phyloP scores from a whole-genome alignment of 2,888 invertebrate species.

The Cactoblastis cactorum region DNA sequence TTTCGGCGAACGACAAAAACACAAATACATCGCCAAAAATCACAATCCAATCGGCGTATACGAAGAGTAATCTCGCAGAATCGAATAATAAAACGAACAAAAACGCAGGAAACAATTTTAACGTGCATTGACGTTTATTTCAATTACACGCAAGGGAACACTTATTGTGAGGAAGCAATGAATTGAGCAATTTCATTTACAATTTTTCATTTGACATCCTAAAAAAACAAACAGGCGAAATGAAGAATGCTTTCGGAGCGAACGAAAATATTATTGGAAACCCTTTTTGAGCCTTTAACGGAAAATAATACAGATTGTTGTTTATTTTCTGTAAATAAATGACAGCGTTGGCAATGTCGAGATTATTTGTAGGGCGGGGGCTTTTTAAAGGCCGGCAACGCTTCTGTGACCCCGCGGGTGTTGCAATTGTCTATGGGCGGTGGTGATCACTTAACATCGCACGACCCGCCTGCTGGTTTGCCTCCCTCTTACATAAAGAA shows the following conservation, averaged over 20 bases:
- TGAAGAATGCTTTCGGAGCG: slow-evolving; percentile 32
- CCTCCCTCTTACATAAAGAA: too few species aligned
- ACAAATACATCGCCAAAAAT: neutral
- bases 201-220: slow-evolving; percentile 53
- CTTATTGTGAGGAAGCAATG: slow-evolving; percentile 47
- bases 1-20: neutral
- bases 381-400: too few species aligned
- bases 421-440: too few species aligned
- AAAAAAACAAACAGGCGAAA: slow-evolving; percentile 34
- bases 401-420: too few species aligned
- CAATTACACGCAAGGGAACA: slow-evolving; percentile 38
- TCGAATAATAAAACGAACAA: slow-evolving; percentile 20
- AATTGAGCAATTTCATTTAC: slow-evolving; percentile 50
- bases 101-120: slow-evolving; percentile 24
- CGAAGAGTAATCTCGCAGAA: slow-evolving; percentile 3
- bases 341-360: neutral
- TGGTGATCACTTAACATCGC: too few species aligned
- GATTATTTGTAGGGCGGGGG: too few species aligned
- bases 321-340: neutral
- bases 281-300: slow-evolving; percentile 21
- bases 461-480: too few species aligned
- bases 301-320: slow-evolving; percentile 1
- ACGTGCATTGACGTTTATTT: slow-evolving; percentile 36
- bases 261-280: slow-evolving; percentile 30
- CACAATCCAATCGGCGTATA: slow-evolving; percentile 4